These are phyloP conservation scores for Tinea pellionella DNA, from an alignment of 2,888 invertebrate species.

Conservation along the genomic window DNA sequence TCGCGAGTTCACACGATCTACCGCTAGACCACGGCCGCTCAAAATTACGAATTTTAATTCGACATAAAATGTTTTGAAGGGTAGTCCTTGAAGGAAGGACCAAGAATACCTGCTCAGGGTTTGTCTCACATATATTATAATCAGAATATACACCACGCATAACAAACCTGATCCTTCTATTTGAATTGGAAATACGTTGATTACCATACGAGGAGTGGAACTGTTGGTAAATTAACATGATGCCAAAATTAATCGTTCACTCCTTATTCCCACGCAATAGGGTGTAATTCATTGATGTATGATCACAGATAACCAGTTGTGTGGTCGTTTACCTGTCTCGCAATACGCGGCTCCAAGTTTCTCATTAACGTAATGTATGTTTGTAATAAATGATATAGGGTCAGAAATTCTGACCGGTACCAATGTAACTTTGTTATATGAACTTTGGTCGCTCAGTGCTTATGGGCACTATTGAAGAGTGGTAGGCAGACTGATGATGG, in stretches of 20 bases:
- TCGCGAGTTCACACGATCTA: too few species aligned
- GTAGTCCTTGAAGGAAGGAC: too few species aligned
- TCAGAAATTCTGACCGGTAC: neutral
- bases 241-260: slow-evolving; percentile 9
- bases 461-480: too few species aligned
- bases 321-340: neutral
- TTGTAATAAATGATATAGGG: neutral
- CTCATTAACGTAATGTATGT: neutral
- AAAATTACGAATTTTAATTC: too few species aligned
- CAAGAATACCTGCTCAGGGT: too few species aligned
- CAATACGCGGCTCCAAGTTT: neutral
- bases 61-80: too few species aligned
- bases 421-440: too few species aligned
- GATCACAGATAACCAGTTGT: neutral
- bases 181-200: slow-evolving; percentile 44
- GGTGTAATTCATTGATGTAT: neutral
- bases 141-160: too few species aligned
- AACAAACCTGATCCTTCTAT: slow-evolving; percentile 31
- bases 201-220: slow-evolving; percentile 51
- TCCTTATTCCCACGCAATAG: neutral
- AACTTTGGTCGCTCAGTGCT: too few species aligned
- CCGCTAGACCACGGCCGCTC: too few species aligned
- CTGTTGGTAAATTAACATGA: slow-evolving; percentile 37
- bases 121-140: too few species aligned
- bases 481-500: too few species aligned